Conservation (phyloP, 1,140 invertebrate species). For the Chironomus tepperi region DNA sequence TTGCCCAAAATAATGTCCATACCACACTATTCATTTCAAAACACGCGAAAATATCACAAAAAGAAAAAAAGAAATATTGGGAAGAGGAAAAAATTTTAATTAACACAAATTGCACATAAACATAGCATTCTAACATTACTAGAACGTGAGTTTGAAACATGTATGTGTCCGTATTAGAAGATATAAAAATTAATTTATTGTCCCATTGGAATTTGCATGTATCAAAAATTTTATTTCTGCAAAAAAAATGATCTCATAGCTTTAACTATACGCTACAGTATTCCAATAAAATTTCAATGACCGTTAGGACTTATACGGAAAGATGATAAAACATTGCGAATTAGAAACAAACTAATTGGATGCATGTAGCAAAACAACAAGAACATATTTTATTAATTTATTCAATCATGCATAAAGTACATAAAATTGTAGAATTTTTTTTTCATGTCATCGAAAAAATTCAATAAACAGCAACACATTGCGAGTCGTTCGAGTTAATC, state of each 20-base stretch:
- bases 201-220: slow-evolving; percentile 12
- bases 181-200: neutral
- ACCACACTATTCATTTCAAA: no score
- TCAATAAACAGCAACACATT: no score
- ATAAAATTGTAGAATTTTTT: no score
- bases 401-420: neutral
- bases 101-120: slow-evolving; percentile 13
- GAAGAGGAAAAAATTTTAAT: slow-evolving; percentile 9
- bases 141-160: neutral
- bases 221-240: neutral
- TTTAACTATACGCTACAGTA: no score
- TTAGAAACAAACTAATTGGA: neutral
- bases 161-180: slow-evolving; percentile 6
- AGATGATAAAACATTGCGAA: no score
- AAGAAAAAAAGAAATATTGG: no score
- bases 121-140: neutral
- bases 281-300: neutral
- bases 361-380: neutral
- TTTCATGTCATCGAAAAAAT: no score
- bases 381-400: slow-evolving; percentile 9
- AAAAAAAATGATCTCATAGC: neutral
- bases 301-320: neutral
- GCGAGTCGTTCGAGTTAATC: no score
- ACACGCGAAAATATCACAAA: no score
- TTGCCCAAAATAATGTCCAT: no score